Percentiles rank a stretch among this genome's conserved stretches.
These are phyloP conservation scores for Geococcyx californianus DNA, from an alignment of 2,113 vertebrate species.

Conservation along the genomic window DNA sequence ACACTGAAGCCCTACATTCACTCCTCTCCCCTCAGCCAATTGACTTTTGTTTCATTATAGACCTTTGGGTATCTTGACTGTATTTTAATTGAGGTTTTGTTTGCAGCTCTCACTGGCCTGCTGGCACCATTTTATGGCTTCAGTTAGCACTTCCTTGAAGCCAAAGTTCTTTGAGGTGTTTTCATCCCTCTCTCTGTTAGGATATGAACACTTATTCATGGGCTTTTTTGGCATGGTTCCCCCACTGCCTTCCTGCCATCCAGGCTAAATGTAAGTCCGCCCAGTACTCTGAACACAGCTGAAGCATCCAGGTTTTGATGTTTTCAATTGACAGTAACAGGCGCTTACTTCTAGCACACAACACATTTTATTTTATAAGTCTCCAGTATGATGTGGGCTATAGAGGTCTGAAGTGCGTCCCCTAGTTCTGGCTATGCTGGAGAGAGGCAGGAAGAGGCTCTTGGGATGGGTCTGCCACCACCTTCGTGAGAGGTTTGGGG, in stretches of 20 bases:
- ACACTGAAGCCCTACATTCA: rapidly evolving
- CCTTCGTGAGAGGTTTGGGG: not conserved
- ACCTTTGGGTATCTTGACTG: not conserved
- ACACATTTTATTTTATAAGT: not conserved
- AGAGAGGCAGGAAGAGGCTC: not conserved
- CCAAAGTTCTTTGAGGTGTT: not conserved
- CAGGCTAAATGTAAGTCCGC: not conserved
- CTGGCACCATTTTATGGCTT: not conserved
- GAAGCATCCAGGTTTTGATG: not conserved
- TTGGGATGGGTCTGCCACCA: not conserved
- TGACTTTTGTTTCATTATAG: not conserved
- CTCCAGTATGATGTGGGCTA: not conserved
- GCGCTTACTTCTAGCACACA: not conserved
- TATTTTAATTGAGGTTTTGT: not conserved
- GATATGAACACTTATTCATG: not conserved
- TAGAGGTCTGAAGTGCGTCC: not conserved
- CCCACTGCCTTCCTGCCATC: not conserved
- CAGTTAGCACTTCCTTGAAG: not conserved
- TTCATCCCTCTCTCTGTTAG: not conserved
- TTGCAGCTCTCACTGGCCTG: not conserved
- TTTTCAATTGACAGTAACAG: not conserved
- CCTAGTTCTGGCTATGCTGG: not conserved
- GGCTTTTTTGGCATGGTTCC: rapidly evolving
- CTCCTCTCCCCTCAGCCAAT: not conserved
- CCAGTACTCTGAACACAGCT: not conserved